Conservation (phyloP, 2,888 invertebrate species). For the Idaea dimidiata region DNA sequence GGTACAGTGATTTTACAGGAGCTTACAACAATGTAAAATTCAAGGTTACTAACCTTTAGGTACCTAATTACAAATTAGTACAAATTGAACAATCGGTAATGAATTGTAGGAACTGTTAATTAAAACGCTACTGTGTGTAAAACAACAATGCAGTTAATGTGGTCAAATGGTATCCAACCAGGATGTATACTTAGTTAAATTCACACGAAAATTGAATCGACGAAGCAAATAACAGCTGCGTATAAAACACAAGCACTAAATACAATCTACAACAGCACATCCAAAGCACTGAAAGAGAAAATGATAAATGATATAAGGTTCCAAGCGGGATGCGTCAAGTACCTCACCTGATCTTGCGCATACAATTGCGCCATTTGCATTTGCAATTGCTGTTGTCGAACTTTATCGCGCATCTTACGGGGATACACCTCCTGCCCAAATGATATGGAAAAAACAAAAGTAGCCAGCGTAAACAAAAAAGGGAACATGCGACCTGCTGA, state of each 20-base stretch:
- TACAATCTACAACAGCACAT: constrained; percentile 74
- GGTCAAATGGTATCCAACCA: constrained; percentile 9
- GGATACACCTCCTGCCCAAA: constrained; percentile 88
- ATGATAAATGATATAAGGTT: constrained; percentile 53
- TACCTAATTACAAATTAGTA: background rate
- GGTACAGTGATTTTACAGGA: background rate
- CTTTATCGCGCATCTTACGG: constrained; percentile 90
- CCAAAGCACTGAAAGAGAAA: constrained; percentile 66
- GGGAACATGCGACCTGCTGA: constrained; percentile 70
- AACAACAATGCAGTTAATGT: constrained; percentile 18
- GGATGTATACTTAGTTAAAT: constrained; percentile 15
- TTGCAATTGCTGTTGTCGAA: constrained; percentile 84
- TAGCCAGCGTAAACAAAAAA: constrained; percentile 79
- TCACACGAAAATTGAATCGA: constrained; percentile 41
- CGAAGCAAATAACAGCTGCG: constrained; percentile 57
- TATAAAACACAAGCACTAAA: constrained; percentile 63
- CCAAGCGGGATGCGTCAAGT: constrained; percentile 72
- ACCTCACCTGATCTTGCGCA: constrained; percentile 79
- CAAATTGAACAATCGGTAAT: background rate
- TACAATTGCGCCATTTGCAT: constrained; percentile 81
- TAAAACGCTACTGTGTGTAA: background rate
- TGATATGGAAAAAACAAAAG: constrained; percentile 80
- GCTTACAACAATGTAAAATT: background rate
- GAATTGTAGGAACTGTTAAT: background rate
- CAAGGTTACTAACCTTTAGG: background rate